Conservation (phyloP, 37 sponge, comb jelly and placozoan species). For the Theonella swinhoei region DNA sequence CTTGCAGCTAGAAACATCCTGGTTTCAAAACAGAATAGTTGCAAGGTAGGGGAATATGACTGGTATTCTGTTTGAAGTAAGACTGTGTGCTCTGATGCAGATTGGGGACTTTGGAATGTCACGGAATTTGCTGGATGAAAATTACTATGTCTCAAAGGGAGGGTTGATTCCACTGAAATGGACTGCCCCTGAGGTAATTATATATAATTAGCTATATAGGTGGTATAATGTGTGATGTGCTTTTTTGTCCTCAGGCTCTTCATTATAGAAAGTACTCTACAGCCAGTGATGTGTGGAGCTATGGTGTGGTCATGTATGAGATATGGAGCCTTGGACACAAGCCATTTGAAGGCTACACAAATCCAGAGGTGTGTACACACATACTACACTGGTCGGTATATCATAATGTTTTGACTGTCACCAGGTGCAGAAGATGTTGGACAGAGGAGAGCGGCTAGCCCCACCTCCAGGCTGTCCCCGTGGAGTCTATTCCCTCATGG, state of each 20-base stretch:
- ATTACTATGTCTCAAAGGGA: slow-evolving; percentile 30
- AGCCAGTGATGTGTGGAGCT: neutral
- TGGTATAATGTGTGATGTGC: too few relatives aligned
- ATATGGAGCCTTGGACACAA: neutral
- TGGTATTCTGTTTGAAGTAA: too few relatives aligned
- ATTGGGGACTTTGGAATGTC: slow-evolving; percentile 39
- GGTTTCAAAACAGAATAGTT: neutral
- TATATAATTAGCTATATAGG: neutral
- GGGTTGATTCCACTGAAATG: slow-evolving; percentile 26
- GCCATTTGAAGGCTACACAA: neutral
- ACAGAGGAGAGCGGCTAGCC: slow-evolving; percentile 12
- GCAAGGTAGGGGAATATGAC: slow-evolving; percentile 41
- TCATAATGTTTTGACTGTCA: neutral
- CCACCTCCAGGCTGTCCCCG: slow-evolving; percentile 33
- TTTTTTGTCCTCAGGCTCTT: neutral
- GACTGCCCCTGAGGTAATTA: slow-evolving; percentile 39
- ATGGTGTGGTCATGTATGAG: neutral
- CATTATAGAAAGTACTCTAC: neutral
- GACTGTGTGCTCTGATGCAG: too few relatives aligned
- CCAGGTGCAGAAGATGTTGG: neutral
- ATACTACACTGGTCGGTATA: too few relatives aligned
- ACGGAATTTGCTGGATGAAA: slow-evolving; percentile 5
- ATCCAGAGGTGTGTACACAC: neutral
- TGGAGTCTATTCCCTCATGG: slow-evolving; percentile 13
- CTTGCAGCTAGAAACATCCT: slow-evolving; percentile 49